phyloP scores from a whole-genome alignment of 1,140 invertebrate genomes.

The Mylabris phalerata region DNA sequence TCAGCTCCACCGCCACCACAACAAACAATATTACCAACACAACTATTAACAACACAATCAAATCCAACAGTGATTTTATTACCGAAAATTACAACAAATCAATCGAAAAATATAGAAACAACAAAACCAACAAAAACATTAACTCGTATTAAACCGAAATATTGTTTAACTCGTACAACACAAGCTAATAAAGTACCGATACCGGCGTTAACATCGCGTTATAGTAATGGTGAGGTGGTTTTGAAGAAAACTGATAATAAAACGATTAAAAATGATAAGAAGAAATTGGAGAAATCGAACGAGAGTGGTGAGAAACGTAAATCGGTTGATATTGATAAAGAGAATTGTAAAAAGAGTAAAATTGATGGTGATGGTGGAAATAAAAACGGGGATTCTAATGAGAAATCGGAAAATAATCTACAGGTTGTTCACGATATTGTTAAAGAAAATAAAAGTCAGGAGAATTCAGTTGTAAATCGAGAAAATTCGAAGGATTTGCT shows the following conservation, averaged over 20 bases:
- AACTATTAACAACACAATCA: slow-evolving; percentile 6
- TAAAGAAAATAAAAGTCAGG: slow-evolving; percentile 2
- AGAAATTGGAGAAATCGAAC: neutral
- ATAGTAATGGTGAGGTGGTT: slow-evolving; percentile 26
- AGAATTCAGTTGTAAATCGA: neutral
- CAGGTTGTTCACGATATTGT: neutral
- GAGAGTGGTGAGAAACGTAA: neutral
- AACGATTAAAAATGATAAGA: neutral
- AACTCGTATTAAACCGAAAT: slow-evolving; percentile 29
- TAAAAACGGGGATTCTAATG: neutral
- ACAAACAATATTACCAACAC: slow-evolving; percentile 1
- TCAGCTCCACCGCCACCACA: neutral
- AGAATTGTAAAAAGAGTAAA: neutral
- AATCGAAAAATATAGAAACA: slow-evolving; percentile 7
- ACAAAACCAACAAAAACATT: slow-evolving; percentile 3
- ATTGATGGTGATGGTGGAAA: neutral
- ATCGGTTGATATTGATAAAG: neutral
- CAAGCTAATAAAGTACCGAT: slow-evolving; percentile 67
- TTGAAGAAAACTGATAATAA: slow-evolving; percentile 10
- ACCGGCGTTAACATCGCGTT: slow-evolving; percentile 50
- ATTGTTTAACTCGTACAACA: slow-evolving; percentile 50
- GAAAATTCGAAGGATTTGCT: neutral
- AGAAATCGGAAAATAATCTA: no score
- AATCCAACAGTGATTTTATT: neutral
- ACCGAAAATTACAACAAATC: neutral